Base-by-base conservation (phyloP, 2,888 invertebrate genomes). In the Portevinia maculata region DNA sequence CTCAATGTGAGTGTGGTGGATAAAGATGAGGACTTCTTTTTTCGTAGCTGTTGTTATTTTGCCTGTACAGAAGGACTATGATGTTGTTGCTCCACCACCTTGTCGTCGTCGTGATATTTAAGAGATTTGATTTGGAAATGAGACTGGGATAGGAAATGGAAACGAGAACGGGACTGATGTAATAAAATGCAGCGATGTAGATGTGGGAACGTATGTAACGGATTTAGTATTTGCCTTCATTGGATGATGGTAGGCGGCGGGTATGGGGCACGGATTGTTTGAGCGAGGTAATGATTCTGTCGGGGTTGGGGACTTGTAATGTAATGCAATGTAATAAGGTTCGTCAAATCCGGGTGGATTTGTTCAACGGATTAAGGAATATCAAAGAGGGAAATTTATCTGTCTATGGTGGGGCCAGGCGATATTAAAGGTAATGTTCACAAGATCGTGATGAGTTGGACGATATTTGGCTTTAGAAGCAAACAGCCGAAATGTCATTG, bases 81-180 rank as follows among this genome's bases (percentile, higher is more conserved):
- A 69, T 73, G 59, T 73, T 71, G 76, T 70, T 59, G 81, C 71
- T 76, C 48, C 67, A 67, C 65, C 78, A 73, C 60, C 75, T 70
- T 41, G 41, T 55, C 60, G 48, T 44, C 44, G 44, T 19, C 44
- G 78, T 62, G 78, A 71, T 67, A 78, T 78, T 78, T 73, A 76
- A 78, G 71, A 83, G 78, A 78, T 78, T 81, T 81, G 76, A 81
- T 81, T 81, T 70, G 30, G 55, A 41, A 50, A 62, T 39, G 60
- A 34, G 41, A 1, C 37, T 17, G 39, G 17, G 9, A 8, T 9
- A 50, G 28, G 32, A 57, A 34, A 37, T 50, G 44, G 57, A 11
- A 24, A 62, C 34, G 37, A 44, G 41, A 50, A 41, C 41, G 53
- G 24, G 24, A 44, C 32, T 62, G 69, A 79, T 75, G 74, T 79